phyloP scores from a whole-genome alignment of 2,888 invertebrate genomes.

The Leptodirus hochenwartii region DNA sequence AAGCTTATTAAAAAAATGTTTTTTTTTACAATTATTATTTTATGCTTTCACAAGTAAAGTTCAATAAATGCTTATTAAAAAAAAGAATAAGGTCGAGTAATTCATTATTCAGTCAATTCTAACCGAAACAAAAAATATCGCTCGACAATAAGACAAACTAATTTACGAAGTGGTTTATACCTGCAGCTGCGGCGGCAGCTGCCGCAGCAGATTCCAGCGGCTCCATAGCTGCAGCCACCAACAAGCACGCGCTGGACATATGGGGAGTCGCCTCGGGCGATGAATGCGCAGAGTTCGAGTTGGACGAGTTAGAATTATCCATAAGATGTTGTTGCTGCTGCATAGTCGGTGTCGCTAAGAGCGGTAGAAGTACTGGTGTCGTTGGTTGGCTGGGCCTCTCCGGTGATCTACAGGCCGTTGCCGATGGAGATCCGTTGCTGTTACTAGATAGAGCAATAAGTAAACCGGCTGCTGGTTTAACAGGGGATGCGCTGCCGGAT shows the following conservation, averaged over 20 bases:
- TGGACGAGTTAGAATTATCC: constrained; percentile 14
- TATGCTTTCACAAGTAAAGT: no score
- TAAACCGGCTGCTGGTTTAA: constrained; percentile 38
- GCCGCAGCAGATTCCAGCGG: constrained; percentile 62
- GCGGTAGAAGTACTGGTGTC: background rate
- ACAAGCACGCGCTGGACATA: constrained; percentile 64
- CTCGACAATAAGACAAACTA: no score
- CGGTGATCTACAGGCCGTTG: constrained; percentile 8
- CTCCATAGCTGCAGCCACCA: constrained; percentile 72
- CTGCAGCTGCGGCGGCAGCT: no score
- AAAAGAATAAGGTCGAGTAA: no score
- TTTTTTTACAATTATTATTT: no score
- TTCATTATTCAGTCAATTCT: no score
- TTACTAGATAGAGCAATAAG: constrained; percentile 36
- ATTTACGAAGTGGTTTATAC: no score
- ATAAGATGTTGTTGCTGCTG: background rate
- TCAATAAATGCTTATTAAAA: no score
- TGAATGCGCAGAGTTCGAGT: constrained; percentile 32
- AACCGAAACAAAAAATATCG: no score
- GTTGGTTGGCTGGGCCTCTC: constrained; percentile 3
- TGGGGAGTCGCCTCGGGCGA: constrained; percentile 36
- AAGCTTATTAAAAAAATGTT: no score
- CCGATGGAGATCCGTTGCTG: constrained; percentile 11
- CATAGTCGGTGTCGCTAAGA: constrained; percentile 1
- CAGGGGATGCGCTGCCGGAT: constrained; percentile 17